A percentile compares a stretch with the other conserved stretches of the same genome.
Conservation (phyloP, 2,888 invertebrate genomes). For the Octodonta nipae region DNA sequence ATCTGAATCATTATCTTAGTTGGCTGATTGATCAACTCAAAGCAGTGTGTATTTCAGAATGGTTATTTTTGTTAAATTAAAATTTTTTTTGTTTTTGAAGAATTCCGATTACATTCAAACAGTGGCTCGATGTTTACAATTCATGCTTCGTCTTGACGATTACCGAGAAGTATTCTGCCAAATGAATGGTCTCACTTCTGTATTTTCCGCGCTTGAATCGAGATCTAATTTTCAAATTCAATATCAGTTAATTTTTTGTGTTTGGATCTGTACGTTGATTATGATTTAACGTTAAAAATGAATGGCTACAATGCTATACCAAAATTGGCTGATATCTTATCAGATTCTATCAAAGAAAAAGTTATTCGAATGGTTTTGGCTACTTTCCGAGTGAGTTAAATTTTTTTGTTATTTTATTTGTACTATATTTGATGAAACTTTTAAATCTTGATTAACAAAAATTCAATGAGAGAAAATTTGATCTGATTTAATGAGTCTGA, state of each 20-base stretch:
- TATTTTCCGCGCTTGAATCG: conserved; percentile 80
- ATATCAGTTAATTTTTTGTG: conserved; percentile 94
- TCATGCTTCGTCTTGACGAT: conserved; percentile 94
- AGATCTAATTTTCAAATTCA: conserved; percentile 89
- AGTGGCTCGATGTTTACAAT: conserved; percentile 93
- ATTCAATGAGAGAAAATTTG: too few relatives aligned
- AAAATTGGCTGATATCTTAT: conserved; percentile 90
- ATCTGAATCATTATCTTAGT: too few relatives aligned
- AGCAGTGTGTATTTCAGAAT: too few relatives aligned
- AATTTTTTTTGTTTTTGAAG: too few relatives aligned
- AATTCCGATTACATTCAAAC: conserved; percentile 98
- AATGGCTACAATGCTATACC: conserved; percentile 95
- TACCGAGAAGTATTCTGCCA: conserved; percentile 91
- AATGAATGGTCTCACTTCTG: conserved; percentile 87
- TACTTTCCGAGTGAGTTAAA: too few relatives aligned
- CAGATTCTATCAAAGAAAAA: conserved; percentile 95
- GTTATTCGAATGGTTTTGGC: conserved; percentile 95
- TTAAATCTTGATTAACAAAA: too few relatives aligned
- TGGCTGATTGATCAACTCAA: too few relatives aligned
- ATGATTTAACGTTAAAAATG: conserved; percentile 87
- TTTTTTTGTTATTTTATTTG: too few relatives aligned
- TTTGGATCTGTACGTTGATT: conserved; percentile 97
- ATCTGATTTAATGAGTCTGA: too few relatives aligned
- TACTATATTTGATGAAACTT: too few relatives aligned
- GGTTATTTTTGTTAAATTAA: too few relatives aligned